A percentile compares a stretch with the other conserved stretches of the same genome.
These are phyloP conservation scores for Teleiodes luculella DNA, from an alignment of 2,888 invertebrate species.

Conservation along the genomic window DNA sequence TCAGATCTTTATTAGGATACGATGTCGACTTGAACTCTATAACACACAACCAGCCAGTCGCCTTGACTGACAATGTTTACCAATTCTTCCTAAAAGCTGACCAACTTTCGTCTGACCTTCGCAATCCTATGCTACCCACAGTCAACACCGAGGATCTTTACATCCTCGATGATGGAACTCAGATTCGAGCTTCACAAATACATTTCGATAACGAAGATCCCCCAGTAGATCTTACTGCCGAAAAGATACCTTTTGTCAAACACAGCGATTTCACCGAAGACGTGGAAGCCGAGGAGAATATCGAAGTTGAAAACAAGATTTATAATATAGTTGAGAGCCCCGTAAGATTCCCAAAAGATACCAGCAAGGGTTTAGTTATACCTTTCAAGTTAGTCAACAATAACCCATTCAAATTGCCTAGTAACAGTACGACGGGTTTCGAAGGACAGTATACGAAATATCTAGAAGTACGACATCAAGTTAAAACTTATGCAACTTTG, in stretches of 20 bases:
- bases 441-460: slow-evolving; percentile 65
- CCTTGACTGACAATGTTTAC: slow-evolving; percentile 61
- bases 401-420: slow-evolving; percentile 61
- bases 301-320: slow-evolving; percentile 39
- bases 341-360: slow-evolving; percentile 22
- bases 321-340: slow-evolving; percentile 62
- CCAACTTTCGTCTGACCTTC: slow-evolving; percentile 32
- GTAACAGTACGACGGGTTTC: slow-evolving; percentile 54
- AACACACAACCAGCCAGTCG: slow-evolving; percentile 59
- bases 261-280: slow-evolving; percentile 43
- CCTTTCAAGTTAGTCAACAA: slow-evolving; percentile 54
- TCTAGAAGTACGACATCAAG: slow-evolving; percentile 42
- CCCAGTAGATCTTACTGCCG: slow-evolving; percentile 53
- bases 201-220: slow-evolving; percentile 72
- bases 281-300: slow-evolving; percentile 25
- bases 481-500: slow-evolving; percentile 51
- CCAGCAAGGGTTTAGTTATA: neutral
- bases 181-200: slow-evolving; percentile 69
- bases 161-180: slow-evolving; percentile 66
- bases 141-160: slow-evolving; percentile 44
- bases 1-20: slow-evolving; percentile 57
- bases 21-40: slow-evolving; percentile 64
- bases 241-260: slow-evolving; percentile 63
- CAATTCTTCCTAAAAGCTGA: slow-evolving; percentile 59
- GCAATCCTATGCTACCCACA: slow-evolving; percentile 39